These are phyloP conservation scores for Candidula unifasciata DNA, from an alignment of 2,888 invertebrate genomes.

Conservation along the genomic window DNA sequence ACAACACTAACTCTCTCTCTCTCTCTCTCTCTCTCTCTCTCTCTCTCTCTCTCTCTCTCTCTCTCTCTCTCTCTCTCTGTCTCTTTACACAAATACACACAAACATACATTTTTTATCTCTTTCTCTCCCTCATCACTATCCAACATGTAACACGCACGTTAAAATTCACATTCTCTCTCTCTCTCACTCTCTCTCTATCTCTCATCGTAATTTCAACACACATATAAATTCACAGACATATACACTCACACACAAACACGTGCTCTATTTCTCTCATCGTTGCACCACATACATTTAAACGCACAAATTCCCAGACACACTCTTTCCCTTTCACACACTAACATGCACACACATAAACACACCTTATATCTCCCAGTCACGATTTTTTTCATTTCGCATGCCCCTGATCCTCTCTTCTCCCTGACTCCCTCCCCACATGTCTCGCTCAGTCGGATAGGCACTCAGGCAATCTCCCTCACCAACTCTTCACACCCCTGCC, in stretches of 20 bases:
- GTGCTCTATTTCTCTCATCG: not conserved
- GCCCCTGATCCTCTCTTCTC: too few relatives aligned
- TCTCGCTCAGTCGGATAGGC: too few relatives aligned
- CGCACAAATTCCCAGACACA: too few relatives aligned
- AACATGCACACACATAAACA: too few relatives aligned
- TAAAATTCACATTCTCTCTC: not conserved
- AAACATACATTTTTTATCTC: not conserved
- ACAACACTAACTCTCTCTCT: too few relatives aligned
- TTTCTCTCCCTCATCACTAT: not conserved
- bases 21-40: not conserved
- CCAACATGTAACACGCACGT: not conserved
- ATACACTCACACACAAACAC: not conserved
- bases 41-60: not conserved
- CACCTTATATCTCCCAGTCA: too few relatives aligned
- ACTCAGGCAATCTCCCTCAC: too few relatives aligned
- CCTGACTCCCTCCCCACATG: too few relatives aligned
- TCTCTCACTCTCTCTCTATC: not conserved
- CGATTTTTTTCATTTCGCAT: too few relatives aligned
- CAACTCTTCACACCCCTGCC: too few relatives aligned
- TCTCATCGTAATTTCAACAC: not conserved
- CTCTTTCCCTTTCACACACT: too few relatives aligned
- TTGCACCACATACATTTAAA: too few relatives aligned
- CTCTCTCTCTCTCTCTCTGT: constrained; percentile 26
- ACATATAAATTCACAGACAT: not conserved
- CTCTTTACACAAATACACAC: not conserved